Base-by-base conservation (phyloP, 2,797 vertebrate genomes). In the Eptatretus atami region DNA sequence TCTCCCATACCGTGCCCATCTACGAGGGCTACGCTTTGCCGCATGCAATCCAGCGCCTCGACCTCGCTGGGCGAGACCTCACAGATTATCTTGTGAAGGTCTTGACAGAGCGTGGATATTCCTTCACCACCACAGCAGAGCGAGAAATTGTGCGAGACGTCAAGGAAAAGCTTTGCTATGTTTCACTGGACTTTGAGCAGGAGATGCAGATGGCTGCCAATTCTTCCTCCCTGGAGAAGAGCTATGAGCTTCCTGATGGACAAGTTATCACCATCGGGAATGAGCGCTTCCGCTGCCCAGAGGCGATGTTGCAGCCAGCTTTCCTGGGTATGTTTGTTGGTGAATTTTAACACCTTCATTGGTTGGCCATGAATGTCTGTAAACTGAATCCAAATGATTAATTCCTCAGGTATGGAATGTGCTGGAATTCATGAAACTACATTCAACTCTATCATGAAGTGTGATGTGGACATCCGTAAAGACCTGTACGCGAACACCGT, bases 371-470 rank as follows among this genome's bases (percentile, higher is more conserved):
- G 31, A 44, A 44, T 44, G 31, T 44, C 3, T 44, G 31, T 44
- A 44, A 44, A 44, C 31, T 44, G 31, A 44, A 44, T 4, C 31
- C 31, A 44, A 44, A 44, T 44, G 31, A 44, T 44, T 44, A 44
- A 14, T 11, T 53, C 63, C 69, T 66, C 71, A 95, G 90, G 90
- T 66, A 98, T 98, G 90, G 90, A 98, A 72, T 98, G 88, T 12
- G 90, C 90, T 67, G 90, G 90, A 64, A 94, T 98, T 70, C 90
- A 98, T 53, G 90, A 98, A 83, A 98, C 88, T 66, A 88, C 90
- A 69, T 98, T 94, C 83, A 98, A 98, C 82, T 92, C 86, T 79
- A 95, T 98, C 79, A 98, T 98, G 90, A 98, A 95, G 76, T 98
- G 90, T 1, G 88, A 98, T 72, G 94, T 98, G 68, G 90, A 98